phyloP scores from a whole-genome alignment of 92 coral and sea anemone species.

The Siderastrea radians region DNA sequence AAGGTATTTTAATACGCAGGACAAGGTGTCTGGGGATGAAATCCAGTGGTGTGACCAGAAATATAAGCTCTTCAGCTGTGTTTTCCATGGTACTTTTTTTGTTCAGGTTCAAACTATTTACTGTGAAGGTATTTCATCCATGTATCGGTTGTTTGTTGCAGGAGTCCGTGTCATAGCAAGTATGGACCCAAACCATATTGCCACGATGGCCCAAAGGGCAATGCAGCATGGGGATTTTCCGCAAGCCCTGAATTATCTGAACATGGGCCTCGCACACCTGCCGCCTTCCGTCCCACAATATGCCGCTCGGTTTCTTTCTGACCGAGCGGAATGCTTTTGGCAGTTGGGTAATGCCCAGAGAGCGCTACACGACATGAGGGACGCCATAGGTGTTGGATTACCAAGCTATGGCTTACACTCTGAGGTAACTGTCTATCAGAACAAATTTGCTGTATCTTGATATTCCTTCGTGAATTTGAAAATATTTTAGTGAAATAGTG shows the following conservation, averaged over 20 bases:
- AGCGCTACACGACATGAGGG: not conserved
- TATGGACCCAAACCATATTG: constrained; percentile 14
- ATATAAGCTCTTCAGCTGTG: too few species aligned
- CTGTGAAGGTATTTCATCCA: too few species aligned
- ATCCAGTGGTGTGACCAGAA: too few species aligned
- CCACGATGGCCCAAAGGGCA: constrained; percentile 24
- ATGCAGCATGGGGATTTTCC: constrained; percentile 31
- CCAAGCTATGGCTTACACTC: not conserved
- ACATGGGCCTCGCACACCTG: not conserved
- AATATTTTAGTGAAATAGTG: too few species aligned
- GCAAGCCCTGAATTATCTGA: constrained; percentile 24
- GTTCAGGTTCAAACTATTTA: too few species aligned
- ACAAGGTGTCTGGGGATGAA: too few species aligned
- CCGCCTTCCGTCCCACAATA: not conserved
- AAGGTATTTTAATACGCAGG: too few species aligned
- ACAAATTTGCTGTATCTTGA: too few species aligned
- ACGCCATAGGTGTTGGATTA: not conserved
- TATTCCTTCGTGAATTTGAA: too few species aligned
- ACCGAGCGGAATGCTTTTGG: not conserved
- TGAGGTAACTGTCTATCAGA: not conserved
- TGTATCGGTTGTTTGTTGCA: not conserved
- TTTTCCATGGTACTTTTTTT: too few species aligned
- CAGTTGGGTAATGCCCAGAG: not conserved
- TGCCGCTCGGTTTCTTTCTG: not conserved
- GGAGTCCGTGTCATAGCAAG: not conserved